phyloP scores from a whole-genome alignment of 2,113 vertebrate genomes.

The Pterophyllum scalare region DNA sequence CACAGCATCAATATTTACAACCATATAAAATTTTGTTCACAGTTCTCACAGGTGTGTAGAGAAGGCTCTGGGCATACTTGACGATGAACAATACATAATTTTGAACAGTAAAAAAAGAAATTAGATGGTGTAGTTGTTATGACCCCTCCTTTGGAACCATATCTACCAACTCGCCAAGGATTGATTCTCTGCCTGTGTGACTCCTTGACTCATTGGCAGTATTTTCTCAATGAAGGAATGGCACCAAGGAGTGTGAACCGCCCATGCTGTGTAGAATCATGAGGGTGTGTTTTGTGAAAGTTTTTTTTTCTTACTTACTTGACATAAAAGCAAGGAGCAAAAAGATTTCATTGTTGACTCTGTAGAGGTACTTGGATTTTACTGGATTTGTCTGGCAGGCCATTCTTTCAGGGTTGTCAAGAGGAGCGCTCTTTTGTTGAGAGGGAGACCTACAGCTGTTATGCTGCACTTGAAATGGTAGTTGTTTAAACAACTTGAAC shows the following conservation, averaged over 20 bases:
- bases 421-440: not conserved
- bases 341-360: constrained; percentile 12
- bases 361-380: constrained; percentile 9
- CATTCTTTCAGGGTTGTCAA: constrained; percentile 29
- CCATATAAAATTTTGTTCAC: constrained; percentile 45
- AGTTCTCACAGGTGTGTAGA: constrained; percentile 22
- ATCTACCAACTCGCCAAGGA: constrained; percentile 5
- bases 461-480: constrained; percentile 10
- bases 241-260: not conserved
- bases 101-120: constrained; percentile 40
- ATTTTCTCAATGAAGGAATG: constrained; percentile 26
- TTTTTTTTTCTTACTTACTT: not conserved
- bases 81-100: constrained; percentile 37
- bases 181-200: constrained; percentile 24
- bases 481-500: constrained; percentile 17
- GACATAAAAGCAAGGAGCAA: not conserved
- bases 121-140: constrained; percentile 16
- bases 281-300: not conserved
- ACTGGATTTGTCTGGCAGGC: constrained; percentile 31
- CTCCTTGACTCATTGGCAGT: constrained; percentile 10
- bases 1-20: constrained; percentile 42
- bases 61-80: constrained; percentile 15
- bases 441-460: constrained; percentile 29
- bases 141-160: constrained; percentile 9
- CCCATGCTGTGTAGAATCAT: not conserved